These are phyloP conservation scores for Phyllopteryx taeniolatus DNA, from an alignment of 2,113 vertebrate genomes.

Conservation along the genomic window DNA sequence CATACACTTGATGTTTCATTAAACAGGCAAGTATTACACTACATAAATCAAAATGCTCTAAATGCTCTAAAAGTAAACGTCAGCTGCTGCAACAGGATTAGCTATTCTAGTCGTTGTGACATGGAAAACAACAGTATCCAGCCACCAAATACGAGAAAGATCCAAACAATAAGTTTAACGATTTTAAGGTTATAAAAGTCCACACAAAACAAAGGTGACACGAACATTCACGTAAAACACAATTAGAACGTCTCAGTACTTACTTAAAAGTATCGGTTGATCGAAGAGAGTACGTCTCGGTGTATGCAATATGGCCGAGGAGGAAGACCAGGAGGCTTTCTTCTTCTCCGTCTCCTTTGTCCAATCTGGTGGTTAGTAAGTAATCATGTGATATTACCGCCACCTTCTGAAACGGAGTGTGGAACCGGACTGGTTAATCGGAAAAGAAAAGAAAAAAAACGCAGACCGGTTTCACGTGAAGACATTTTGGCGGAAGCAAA, in stretches of 20 bases:
- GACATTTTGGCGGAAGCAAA: too few relatives aligned
- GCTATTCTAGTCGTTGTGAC: slow-evolving; percentile 36
- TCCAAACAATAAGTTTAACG: accelerated
- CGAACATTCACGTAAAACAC: accelerated
- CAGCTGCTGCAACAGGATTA: background rate
- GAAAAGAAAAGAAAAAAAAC: too few relatives aligned
- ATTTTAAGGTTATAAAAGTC: background rate
- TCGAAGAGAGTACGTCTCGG: slow-evolving; percentile 46
- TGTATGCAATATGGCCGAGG: slow-evolving; percentile 62
- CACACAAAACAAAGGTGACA: accelerated
- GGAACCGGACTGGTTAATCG: background rate
- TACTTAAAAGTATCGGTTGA: slow-evolving; percentile 41
- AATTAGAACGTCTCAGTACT: slow-evolving; percentile 44
- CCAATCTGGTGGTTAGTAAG: background rate
- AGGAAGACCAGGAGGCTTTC: background rate
- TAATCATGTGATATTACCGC: background rate
- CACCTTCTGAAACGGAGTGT: background rate
- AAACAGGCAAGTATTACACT: accelerated
- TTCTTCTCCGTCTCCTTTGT: background rate
- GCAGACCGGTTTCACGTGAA: too few relatives aligned
- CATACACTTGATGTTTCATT: too few relatives aligned
- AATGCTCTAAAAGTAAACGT: accelerated
- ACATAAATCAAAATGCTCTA: background rate
- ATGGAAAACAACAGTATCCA: slow-evolving; percentile 56
- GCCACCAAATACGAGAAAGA: background rate